These are phyloP conservation scores for Malacoctenus gilli DNA, from an alignment of 2,797 vertebrate species.

Conservation along the genomic window DNA sequence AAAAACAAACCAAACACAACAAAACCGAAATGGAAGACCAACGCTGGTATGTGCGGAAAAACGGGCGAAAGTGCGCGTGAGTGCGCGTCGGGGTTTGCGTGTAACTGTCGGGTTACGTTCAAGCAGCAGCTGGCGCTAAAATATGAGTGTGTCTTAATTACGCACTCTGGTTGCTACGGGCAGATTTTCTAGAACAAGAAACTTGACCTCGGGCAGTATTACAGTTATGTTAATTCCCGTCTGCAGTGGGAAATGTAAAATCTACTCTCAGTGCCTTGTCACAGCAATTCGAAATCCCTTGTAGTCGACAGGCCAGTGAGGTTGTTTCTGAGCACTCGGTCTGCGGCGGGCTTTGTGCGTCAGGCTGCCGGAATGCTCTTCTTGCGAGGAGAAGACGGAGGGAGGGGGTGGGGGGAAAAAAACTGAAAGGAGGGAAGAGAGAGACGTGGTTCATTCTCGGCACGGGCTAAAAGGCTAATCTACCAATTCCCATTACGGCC, in stretches of 20 bases:
- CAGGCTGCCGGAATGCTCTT: slow-evolving; percentile 21
- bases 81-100: slow-evolving; percentile 19
- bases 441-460: slow-evolving; percentile 44
- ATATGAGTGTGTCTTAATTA: slow-evolving; percentile 63
- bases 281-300: slow-evolving; percentile 50
- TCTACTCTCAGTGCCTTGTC: slow-evolving; percentile 52
- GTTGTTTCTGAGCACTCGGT: slow-evolving; percentile 38
- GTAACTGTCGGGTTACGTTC: slow-evolving; percentile 33
- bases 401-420: too few species aligned
- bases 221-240: slow-evolving; percentile 66
- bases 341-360: slow-evolving; percentile 38
- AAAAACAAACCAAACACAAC: neutral
- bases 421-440: too few species aligned
- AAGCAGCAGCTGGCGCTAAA: slow-evolving; percentile 53
- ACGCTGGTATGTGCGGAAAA: slow-evolving; percentile 7
- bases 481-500: slow-evolving; percentile 44
- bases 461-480: slow-evolving; percentile 64
- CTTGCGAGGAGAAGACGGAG: slow-evolving; percentile 5
- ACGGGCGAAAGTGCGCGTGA: slow-evolving; percentile 9
- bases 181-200: slow-evolving; percentile 65
- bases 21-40: slow-evolving; percentile 5
- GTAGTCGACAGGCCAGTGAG: slow-evolving; percentile 43
- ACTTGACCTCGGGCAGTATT: slow-evolving; percentile 65
- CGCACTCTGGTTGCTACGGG: slow-evolving; percentile 43
- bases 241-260: slow-evolving; percentile 61